Conservation (phyloP, 2,113 vertebrate genomes). For the Muntiacus muntjak region DNA sequence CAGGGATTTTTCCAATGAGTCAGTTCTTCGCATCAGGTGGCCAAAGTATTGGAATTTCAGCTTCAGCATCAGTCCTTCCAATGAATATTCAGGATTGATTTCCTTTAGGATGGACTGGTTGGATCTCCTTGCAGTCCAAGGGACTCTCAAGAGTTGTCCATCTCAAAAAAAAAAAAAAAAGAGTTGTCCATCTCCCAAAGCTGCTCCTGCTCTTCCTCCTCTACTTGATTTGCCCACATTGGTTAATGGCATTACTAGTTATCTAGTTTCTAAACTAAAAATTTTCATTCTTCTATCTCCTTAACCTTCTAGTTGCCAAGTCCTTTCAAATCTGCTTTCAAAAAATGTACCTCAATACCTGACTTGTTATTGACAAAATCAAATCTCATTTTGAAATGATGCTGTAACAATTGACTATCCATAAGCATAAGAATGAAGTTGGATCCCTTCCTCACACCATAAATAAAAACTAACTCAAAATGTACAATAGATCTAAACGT, state of each 20-base stretch:
- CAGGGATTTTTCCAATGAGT: not conserved
- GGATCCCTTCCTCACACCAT: not conserved
- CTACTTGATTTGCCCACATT: not conserved
- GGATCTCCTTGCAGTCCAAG: not conserved
- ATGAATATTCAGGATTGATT: not conserved
- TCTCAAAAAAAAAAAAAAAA: not conserved
- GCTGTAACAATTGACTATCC: not conserved
- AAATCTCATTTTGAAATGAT: not conserved
- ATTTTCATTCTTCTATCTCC: not conserved
- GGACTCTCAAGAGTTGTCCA: not conserved
- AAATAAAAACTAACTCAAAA: not conserved
- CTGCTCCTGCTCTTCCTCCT: not conserved
- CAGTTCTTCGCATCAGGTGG: not conserved
- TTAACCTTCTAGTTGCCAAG: not conserved
- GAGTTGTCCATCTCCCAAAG: not conserved
- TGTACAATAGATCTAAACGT: not conserved
- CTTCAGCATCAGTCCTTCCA: not conserved
- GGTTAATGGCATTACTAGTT: not conserved
- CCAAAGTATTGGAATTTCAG: not conserved
- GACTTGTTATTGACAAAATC: not conserved
- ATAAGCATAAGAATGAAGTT: not conserved
- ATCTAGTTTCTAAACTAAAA: not conserved
- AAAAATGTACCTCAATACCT: not conserved
- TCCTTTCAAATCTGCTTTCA: not conserved
- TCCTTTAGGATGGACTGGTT: not conserved